Conservation (phyloP, 2,797 vertebrate genomes). For the Gobionotothen gibberifrons region DNA sequence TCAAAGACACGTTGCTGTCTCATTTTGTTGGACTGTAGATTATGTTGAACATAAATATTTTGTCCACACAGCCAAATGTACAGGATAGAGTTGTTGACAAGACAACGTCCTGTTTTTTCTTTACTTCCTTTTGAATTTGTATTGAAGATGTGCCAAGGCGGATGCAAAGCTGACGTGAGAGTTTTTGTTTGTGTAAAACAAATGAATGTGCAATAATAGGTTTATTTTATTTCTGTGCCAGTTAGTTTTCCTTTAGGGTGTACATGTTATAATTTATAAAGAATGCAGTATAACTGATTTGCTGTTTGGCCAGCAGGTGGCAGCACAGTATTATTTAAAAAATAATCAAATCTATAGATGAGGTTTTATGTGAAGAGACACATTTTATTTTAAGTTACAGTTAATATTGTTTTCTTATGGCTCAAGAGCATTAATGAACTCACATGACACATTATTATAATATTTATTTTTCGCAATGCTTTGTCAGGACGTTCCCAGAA, state of each 20-base stretch:
- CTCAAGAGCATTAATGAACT: neutral
- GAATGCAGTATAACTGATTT: constrained; percentile 34
- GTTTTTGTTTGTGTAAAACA: constrained; percentile 15
- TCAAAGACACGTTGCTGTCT: neutral
- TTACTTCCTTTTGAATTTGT: constrained; percentile 32
- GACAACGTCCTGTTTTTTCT: constrained; percentile 36
- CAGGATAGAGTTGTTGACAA: constrained; percentile 44
- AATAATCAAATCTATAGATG: neutral
- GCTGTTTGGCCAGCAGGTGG: constrained; percentile 70
- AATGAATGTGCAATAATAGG: neutral
- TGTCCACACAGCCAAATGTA: constrained; percentile 45
- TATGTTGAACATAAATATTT: constrained; percentile 39
- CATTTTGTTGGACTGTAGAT: constrained; percentile 18
- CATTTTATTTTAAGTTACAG: constrained; percentile 5
- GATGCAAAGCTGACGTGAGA: constrained; percentile 21
- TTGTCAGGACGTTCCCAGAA: constrained; percentile 5
- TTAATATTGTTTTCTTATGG: neutral
- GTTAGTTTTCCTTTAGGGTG: constrained; percentile 1
- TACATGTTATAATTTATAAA: neutral
- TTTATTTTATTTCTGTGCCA: constrained; percentile 21
- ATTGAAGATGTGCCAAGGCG: constrained; percentile 66
- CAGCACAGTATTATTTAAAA: constrained; percentile 63
- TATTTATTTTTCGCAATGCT: neutral
- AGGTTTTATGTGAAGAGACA: neutral
- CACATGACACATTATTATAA: neutral